Evolutionary conservation across 2,888 invertebrate species (phyloP), one percentile per base, ranked within the genome.

Genomic region (Leucozona laternaria): DNA sequence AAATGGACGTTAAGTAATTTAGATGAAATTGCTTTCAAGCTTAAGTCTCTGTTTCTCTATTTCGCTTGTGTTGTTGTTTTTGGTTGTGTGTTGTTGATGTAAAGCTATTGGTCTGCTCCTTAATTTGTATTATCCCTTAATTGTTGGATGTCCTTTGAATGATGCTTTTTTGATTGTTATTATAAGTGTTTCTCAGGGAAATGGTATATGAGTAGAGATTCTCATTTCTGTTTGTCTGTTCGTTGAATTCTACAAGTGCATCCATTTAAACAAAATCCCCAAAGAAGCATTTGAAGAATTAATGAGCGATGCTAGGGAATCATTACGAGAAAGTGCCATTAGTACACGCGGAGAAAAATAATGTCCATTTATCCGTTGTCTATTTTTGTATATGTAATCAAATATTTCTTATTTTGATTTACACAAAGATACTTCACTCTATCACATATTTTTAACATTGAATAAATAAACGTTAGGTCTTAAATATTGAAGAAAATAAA

Each of bases 1-100:
- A 84, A 84, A 76, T 76, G 84, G 79, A 66, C 79, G 79, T 84
- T 80, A 79, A 66, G 75, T 79, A 84, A 75, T 84, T 76, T 76
- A 70, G 71, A 70, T 53, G 64, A 76, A 81, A 81, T 81, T 77
- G 71, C 64, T 64, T 76, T 76, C 71, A 76, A 71, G 53, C 25
- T 45, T 64, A n/a, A n/a, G n/a, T 34, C 15, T 8, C 11, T 22
- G 1, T 17, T 1, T 15, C 22, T 15, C 20, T 22, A 1, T 40
- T 0, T 17, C 1, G 4, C 1, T 13, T 34, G n/a, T 37, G 7
- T 22, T 25, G 11, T 3, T 31, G 13, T 7, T 15, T 62, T 72
- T 48, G 55, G n/a, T n/a, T n/a, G n/a, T n/a, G n/a, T 22, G 17
- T 62, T 75, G 37, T 53, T 79, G 22, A 6, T 53, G 22, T 22